Base-by-base conservation (phyloP, 2,113 vertebrate genomes). In the Arothron firmamentum region DNA sequence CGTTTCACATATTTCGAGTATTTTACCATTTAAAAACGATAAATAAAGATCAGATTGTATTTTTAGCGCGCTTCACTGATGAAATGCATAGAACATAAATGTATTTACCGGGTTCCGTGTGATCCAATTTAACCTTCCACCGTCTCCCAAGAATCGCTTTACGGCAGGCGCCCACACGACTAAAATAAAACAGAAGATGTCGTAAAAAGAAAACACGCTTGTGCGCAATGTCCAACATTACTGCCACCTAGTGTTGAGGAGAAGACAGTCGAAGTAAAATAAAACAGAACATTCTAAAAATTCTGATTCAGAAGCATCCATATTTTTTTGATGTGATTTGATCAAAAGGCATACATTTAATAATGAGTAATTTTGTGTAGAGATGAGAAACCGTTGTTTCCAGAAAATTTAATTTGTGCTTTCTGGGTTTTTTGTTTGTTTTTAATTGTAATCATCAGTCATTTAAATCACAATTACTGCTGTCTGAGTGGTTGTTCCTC, bases 121-220 rank as follows among this genome's bases (percentile, higher is more conserved):
- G 38, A 47, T 56, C 71, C 67, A 25, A 67, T 80, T 85, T 91
- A 89, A 91, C 90, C 91, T 92, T 92, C 80, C 51, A 56, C 43
- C 53, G 56, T 38, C 61, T 17, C 42, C 23, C 41, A 23, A n/a
- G 53, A 56, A 18, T 12, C 41, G 46, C 64, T 88, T 88, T 85
- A 73, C 85, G 83, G 62, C 65, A 43, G 45, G 52, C 6, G 9
- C n/a, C 45, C 38, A 56, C 56, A 53, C 49, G 23, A 20, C 55
- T 78, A 80, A 78, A 85, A 78, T 83, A 6, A 28, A 28, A 28
- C 25, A 28, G 25, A 25, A 3, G 43, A 18, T 0, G 0, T 0
- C 34, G 34, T 38, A 38, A 38, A 38, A 38, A 2, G 12, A 38
- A 38, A 38, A 38, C 34, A 38, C 34, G 34, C 2, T 10, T 5